Conservation (phyloP, 2,113 vertebrate genomes). For the Silurus glanis region DNA sequence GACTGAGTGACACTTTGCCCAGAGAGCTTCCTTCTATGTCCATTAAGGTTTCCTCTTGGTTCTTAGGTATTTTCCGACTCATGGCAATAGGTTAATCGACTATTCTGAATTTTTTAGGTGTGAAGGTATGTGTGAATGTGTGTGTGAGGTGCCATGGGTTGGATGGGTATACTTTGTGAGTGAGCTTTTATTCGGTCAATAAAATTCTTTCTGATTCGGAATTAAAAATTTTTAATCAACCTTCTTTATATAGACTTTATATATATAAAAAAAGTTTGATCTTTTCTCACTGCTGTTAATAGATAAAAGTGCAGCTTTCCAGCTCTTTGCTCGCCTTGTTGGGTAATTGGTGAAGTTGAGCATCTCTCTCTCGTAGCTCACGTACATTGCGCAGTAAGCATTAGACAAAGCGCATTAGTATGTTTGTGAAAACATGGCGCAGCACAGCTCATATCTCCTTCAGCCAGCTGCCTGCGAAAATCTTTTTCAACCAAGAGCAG, state of each 20-base stretch:
- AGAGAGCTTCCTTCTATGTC: background rate
- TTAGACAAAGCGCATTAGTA: constrained; percentile 29
- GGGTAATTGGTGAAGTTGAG: background rate
- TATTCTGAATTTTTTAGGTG: background rate
- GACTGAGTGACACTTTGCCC: background rate
- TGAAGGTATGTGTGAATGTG: background rate
- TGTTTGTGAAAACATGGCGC: constrained; percentile 25
- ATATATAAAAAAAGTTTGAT: background rate
- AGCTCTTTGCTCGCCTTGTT: background rate
- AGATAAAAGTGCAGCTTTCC: constrained; percentile 1
- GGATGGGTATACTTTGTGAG: background rate
- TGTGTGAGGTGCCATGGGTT: background rate
- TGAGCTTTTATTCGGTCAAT: background rate
- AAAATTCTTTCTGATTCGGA: background rate
- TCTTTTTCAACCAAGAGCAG: constrained; percentile 67
- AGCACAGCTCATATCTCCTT: constrained; percentile 65
- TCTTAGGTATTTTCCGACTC: background rate
- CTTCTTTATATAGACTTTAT: background rate
- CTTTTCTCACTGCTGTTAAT: background rate
- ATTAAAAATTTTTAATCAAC: background rate
- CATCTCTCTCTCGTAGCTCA: background rate
- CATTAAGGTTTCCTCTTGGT: background rate
- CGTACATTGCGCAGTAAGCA: background rate
- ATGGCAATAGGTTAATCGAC: background rate
- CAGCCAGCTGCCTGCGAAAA: constrained; percentile 73